Evolutionary conservation across 2,113 vertebrate species (phyloP), one percentile per base, ranked within the genome.

Genomic region (Gambusia holbrooki): DNA sequence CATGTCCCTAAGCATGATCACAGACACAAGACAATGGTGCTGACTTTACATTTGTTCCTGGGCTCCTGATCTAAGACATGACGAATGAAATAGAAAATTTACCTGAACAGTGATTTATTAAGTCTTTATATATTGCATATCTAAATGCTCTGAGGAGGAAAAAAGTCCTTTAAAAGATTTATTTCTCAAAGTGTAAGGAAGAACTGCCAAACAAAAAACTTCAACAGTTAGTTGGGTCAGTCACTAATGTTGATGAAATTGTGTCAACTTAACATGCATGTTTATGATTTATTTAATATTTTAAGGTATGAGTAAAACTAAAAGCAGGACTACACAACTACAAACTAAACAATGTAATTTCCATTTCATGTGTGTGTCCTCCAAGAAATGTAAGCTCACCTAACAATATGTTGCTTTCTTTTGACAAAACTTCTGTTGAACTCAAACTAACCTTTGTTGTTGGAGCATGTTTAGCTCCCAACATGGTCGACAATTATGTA

Each of bases 1-100:
- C 29, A 32, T 40, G n/a, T 8, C 22, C 51, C 29, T 30, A 51
- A 74, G 80, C 80, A 51, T 67, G 74, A 71, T 67, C 48, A 66
- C n/a, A 66, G 60, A 62, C 32, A 35, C 71, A 14, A 30, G 29
- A 45, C 0, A n/a, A 37, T 62, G 30, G 12, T 32, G 19, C 64
- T 65, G 25, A 40, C 62, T 79, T 86, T 7, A 35, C 14, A 69
- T 69, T 35, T 1, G 54, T 51, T 74, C 48, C 60, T 25, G 27
- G 29, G 51, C 45, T 58, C 15, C 30, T 40, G 27, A 67, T 27
- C 17, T 19, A 19, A 77, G 48, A 54, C 42, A 37, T n/a, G 19
- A 62, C 15, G 28, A 25, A 40, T n/a, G 27, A 61, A 1, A 25
- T 0, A 29, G 51, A 70, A 27, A 73, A 27, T 51, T 4, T n/a